Evolutionary conservation across 2,888 invertebrate genomes (phyloP), one percentile per base, ranked within the genome.

Genomic region (Amitus sp.): DNA sequence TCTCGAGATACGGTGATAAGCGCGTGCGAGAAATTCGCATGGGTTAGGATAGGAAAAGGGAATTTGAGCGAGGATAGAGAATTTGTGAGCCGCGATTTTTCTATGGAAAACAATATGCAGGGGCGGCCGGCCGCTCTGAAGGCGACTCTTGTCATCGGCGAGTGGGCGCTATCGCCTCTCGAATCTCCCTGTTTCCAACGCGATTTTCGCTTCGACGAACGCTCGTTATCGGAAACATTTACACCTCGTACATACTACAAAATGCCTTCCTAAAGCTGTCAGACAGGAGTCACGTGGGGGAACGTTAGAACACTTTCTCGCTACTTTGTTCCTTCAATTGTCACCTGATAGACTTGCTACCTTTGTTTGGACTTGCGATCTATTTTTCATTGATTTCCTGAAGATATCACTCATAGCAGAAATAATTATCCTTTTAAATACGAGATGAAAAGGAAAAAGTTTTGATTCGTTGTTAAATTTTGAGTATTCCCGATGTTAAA

Each of bases 91-190:
- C 45, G 45, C n/a, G 52, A 40, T 43, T 48, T 49, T 39, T 52
- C 63, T 56, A 62, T n/a, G n/a, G n/a, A 59, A 67, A 72, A 73
- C 69, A 73, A 67, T 72, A 68, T 66, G 62, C 73, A 73, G 73
- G 73, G 69, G 73, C 70, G 72, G 23, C 72, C 70, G 72, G 23
- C 72, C 45, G 66, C 60, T 70, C 69, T 66, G 66, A 64, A 58
- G 66, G 68, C 43, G 54, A 63, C 62, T 53, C 49, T 61, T 67
- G 70, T 71, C 72, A 73, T 58, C 69, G 46, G 40, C 23, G 52
- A 59, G 53, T 58, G 59, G 60, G 56, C 55, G 56, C 42, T 48
- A 47, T 45, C 51, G 19, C 20, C 19, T 15, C 12, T 15, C 20
- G 40, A 51, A 48, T 53, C 40, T 47, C 46, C 23, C 43, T 51